Evolutionary conservation across 2,888 invertebrate genomes (phyloP).

Genomic region (Octodonta nipae): DNA sequence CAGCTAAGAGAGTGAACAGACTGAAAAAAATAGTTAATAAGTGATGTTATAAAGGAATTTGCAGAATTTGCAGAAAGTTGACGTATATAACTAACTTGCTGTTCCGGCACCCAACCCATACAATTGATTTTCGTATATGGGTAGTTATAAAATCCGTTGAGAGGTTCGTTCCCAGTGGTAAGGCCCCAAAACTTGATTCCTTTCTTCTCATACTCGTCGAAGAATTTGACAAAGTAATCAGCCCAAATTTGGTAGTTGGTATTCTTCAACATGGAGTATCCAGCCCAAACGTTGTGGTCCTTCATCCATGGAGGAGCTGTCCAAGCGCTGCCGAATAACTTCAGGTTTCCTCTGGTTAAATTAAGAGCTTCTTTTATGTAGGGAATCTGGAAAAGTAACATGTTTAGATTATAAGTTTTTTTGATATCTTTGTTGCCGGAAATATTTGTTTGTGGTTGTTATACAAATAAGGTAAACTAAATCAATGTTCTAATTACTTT

Average conservation of each 20-base stretch:
- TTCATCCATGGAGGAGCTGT: conserved; percentile 41
- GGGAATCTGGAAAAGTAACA: conserved; percentile 22
- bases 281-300: conserved; percentile 12
- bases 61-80: too few relatives aligned
- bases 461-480: too few relatives aligned
- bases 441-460: background rate
- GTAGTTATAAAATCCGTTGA: conserved; percentile 43
- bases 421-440: too few relatives aligned
- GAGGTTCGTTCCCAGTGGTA: conserved; percentile 78
- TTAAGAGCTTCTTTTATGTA: conserved; percentile 22
- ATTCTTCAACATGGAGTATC: conserved; percentile 27
- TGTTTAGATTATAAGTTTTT: background rate
- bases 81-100: too few relatives aligned
- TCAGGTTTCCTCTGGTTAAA: conserved; percentile 9
- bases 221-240: conserved; percentile 65
- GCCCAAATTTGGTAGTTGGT: conserved; percentile 63
- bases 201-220: conserved; percentile 59
- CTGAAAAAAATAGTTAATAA: too few relatives aligned
- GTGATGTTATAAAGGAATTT: too few relatives aligned
- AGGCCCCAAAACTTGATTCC: conserved; percentile 65
- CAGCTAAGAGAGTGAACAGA: too few relatives aligned
- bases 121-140: background rate
- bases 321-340: conserved; percentile 35
- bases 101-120: conserved; percentile 47
- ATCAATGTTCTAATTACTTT: too few relatives aligned